Evolutionary conservation across 1,140 invertebrate genomes (phyloP), one percentile per base, ranked within the genome.

Genomic region (Sinella curviseta): DNA sequence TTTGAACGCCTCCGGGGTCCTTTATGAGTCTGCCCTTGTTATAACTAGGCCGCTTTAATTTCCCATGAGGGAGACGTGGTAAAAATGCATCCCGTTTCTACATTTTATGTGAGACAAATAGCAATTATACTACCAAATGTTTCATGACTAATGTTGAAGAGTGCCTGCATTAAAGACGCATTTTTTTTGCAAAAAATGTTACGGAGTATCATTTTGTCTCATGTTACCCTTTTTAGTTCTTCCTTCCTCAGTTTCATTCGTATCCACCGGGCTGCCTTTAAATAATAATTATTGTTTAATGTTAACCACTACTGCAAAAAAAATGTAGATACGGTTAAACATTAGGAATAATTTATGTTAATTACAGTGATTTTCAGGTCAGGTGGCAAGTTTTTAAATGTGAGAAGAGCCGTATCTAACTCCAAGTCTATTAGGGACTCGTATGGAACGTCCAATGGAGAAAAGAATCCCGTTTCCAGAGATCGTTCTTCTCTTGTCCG

Each of bases 21-120:
- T 36, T 30, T 31, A 78, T 75, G 26, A 81, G 31, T 14, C 76
- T 26, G 3, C 82, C 80, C 34, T 76, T 78, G 24, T 16, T 55
- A 54, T 74, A 79, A 20, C 65, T 70, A 0, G 82, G 73, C 31
- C 54, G 24, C 8, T 74, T 26, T 8, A 77, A 31, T 39, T 55
- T 1, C 0, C 67, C 31, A n/a, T 80, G 76, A 0, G 80, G 78
- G 31, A 81, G 20, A 8, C 78, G 54, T 3, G 74, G 80, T 12
- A 83, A 26, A 30, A 35, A 78, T n/a, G 82, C 80, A 60, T 81
- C 74, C 8, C 80, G 76, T 83, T 80, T 83, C 82, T 83, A 55
- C 20, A 74, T n/a, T n/a, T n/a, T n/a, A 65, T 26, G 24, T 26
- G 60, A 24, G 24, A 67, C 20, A 24, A 14, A 30, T 67, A 14